Percentiles rank a stretch among this genome's conserved stretches.
These are phyloP conservation scores for Euclidia mi DNA, from an alignment of 2,888 invertebrate genomes.

Conservation along the genomic window DNA sequence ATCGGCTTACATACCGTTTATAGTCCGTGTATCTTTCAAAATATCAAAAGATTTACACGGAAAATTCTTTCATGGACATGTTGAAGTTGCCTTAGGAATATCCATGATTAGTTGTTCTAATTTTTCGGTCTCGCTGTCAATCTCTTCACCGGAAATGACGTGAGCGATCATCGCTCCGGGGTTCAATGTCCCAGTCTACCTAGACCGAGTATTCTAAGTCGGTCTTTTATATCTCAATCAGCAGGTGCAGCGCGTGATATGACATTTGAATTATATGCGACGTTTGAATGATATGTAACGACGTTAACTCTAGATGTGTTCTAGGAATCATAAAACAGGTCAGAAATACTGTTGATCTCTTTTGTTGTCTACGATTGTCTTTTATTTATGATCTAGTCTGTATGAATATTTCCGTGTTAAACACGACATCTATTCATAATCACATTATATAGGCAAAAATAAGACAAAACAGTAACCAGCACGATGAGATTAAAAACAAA, in stretches of 20 bases:
- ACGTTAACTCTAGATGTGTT: not conserved
- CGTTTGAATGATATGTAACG: conserved; percentile 11
- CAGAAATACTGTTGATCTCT: not conserved
- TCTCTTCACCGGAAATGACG: conserved; percentile 49
- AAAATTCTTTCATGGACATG: not conserved
- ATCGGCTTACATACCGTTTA: conserved; percentile 8
- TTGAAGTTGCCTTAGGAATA: conserved; percentile 19
- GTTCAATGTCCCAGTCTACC: conserved; percentile 50
- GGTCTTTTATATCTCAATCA: conserved; percentile 8
- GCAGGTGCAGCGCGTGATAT: conserved; percentile 1
- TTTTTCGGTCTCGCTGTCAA: conserved; percentile 53
- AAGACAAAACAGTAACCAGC: too few relatives aligned
- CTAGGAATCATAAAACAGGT: not conserved
- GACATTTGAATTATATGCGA: not conserved
- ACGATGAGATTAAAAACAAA: too few relatives aligned
- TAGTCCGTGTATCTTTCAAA: not conserved
- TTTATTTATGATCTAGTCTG: too few relatives aligned
- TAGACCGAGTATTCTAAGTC: conserved; percentile 4
- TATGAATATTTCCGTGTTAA: too few relatives aligned
- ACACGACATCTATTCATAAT: too few relatives aligned
- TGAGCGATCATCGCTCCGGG: conserved; percentile 47
- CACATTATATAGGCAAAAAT: too few relatives aligned
- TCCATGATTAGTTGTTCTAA: conserved; percentile 24
- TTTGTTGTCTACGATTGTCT: too few relatives aligned
- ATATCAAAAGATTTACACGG: not conserved